Conservation (phyloP, 2,113 vertebrate genomes). For the Thunnus maccoyii region DNA sequence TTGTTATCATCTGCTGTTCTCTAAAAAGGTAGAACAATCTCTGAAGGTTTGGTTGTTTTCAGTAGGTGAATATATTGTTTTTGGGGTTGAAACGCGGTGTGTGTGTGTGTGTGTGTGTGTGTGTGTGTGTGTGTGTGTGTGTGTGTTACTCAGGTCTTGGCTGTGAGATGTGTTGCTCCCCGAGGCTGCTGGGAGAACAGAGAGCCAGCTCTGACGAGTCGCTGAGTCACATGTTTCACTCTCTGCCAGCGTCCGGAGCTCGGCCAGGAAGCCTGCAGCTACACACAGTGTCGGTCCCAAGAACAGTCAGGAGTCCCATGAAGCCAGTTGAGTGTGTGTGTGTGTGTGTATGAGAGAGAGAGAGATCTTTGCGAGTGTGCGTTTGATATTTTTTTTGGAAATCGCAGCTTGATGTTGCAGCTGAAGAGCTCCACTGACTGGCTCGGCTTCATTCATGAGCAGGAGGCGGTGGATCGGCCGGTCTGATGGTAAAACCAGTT, state of each 20-base stretch:
- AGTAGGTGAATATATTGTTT: neutral
- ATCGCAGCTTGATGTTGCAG: no score
- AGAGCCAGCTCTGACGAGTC: conserved; percentile 31
- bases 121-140: neutral
- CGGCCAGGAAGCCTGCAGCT: conserved; percentile 54
- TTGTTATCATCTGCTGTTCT: no score
- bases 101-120: neutral
- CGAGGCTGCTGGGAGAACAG: conserved; percentile 47
- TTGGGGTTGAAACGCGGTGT: neutral
- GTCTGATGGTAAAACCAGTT: no score
- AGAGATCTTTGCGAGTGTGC: neutral
- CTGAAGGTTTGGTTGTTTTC: neutral
- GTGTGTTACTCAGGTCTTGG: conserved; percentile 9
- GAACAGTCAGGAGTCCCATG: conserved; percentile 51
- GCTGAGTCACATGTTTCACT: conserved; percentile 54
- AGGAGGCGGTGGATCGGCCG: no score
- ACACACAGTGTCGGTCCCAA: conserved; percentile 5
- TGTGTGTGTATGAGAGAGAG: neutral
- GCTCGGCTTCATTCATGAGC: no score
- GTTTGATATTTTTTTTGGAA: neutral
- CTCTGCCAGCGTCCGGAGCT: conserved; percentile 13
- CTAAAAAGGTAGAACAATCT: neutral
- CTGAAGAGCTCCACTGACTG: no score
- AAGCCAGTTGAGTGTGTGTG: neutral
- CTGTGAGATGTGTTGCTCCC: conserved; percentile 24